phyloP scores from a whole-genome alignment of 2,113 vertebrate genomes.

The Thinocorus orbignyianus region DNA sequence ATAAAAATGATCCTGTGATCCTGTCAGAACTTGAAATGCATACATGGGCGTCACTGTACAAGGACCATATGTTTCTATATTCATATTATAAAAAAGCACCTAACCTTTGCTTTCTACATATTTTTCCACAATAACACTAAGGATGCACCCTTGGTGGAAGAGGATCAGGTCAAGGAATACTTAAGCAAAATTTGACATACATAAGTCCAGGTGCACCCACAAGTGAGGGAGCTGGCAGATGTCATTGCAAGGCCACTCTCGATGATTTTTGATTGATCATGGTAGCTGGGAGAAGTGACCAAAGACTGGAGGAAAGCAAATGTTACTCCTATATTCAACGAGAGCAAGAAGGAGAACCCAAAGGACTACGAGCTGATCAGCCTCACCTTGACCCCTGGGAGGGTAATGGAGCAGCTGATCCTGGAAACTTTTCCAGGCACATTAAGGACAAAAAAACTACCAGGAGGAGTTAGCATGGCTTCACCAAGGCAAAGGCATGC shows the following conservation, averaged over 20 bases:
- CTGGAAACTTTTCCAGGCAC: not conserved
- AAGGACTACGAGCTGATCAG: not conserved
- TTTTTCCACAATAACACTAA: not conserved
- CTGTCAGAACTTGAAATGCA: not conserved
- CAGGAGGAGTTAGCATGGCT: not conserved
- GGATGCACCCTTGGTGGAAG: not conserved
- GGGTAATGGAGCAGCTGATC: not conserved
- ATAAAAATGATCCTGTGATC: not conserved
- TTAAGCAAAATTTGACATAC: not conserved
- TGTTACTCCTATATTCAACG: not conserved
- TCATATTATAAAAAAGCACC: not conserved
- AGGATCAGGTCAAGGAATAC: not conserved
- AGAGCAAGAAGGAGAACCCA: not conserved
- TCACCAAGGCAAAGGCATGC: not conserved
- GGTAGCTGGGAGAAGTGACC: not conserved
- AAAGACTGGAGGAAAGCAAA: not conserved
- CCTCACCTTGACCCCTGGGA: not conserved
- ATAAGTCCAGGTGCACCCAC: not conserved
- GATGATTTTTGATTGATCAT: not conserved
- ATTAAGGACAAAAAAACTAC: not conserved
- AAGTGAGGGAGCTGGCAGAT: not conserved
- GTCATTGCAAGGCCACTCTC: not conserved
- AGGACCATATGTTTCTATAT: not conserved
- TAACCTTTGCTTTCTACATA: not conserved
- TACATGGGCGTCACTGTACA: not conserved